A percentile compares a stretch with the other conserved stretches of the same genome.
These are phyloP conservation scores for Pelvicachromis taeniatus DNA, from an alignment of 2,113 vertebrate species.

Conservation along the genomic window DNA sequence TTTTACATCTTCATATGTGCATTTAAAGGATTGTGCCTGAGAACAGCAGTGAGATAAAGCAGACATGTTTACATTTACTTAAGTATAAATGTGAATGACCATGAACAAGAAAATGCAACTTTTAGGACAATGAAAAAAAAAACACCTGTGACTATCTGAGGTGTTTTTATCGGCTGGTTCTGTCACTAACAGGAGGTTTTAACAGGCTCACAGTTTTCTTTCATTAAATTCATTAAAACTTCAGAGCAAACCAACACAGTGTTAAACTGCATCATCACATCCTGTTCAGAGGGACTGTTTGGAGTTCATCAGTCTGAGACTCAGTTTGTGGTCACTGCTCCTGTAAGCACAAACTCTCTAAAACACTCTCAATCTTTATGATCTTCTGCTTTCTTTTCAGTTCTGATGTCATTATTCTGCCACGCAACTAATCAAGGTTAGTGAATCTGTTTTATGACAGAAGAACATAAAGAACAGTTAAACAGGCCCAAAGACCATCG, in stretches of 20 bases:
- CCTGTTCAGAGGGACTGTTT: too few species aligned
- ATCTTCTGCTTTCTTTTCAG: not conserved
- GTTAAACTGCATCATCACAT: not conserved
- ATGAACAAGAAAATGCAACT: too few species aligned
- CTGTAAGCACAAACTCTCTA: not conserved
- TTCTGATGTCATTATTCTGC: not conserved
- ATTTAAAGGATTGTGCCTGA: too few species aligned
- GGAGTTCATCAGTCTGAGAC: too few species aligned
- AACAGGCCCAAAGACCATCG: too few species aligned
- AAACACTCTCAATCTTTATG: not conserved
- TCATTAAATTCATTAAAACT: not conserved
- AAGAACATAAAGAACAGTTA: too few species aligned
- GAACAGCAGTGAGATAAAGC: not conserved
- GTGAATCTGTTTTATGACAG: not conserved
- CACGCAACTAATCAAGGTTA: not conserved
- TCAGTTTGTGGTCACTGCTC: too few species aligned
- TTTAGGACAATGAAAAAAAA: not conserved
- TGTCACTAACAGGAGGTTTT: not conserved
- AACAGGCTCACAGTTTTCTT: not conserved
- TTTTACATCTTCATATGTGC: not conserved
- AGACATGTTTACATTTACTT: not conserved
- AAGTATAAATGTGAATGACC: too few species aligned
- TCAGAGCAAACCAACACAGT: too few species aligned
- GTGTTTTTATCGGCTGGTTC: not conserved
- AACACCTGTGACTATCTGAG: not conserved